Conservation (phyloP, 1,140 invertebrate genomes). For the Cydia strobilella region DNA sequence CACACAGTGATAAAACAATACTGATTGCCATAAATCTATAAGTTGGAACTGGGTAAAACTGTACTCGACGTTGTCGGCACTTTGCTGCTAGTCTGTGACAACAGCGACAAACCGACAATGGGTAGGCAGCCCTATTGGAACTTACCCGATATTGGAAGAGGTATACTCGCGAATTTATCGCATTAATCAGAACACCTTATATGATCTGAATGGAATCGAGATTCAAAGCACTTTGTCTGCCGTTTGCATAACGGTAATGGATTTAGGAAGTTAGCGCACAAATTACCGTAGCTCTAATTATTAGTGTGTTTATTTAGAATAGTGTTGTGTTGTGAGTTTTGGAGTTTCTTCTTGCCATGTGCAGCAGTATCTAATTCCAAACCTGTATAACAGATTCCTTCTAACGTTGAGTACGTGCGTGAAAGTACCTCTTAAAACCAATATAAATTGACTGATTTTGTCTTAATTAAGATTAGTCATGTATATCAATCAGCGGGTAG, state of each 20-base stretch:
- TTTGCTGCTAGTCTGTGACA: neutral
- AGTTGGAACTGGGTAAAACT: neutral
- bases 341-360: neutral
- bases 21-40: neutral
- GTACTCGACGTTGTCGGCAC: slow-evolving; percentile 3
- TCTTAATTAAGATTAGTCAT: too few relatives aligned
- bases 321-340: neutral
- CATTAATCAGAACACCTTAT: slow-evolving; percentile 51
- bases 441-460: too few relatives aligned
- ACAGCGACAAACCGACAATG: slow-evolving; percentile 19
- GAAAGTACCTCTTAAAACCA: too few relatives aligned
- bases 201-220: slow-evolving; percentile 41
- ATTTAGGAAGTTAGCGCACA: slow-evolving; percentile 26
- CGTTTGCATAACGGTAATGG: slow-evolving; percentile 24
- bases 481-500: too few relatives aligned
- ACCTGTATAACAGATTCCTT: too few relatives aligned
- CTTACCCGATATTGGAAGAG: slow-evolving; percentile 36
- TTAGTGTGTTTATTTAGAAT: slow-evolving; percentile 4
- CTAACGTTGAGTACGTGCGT: too few relatives aligned
- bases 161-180: slow-evolving; percentile 44
- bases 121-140: slow-evolving; percentile 21
- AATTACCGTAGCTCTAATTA: slow-evolving; percentile 25
- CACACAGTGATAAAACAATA: slow-evolving; percentile 1
- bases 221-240: slow-evolving; percentile 36
- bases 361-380: neutral